Base-by-base conservation (phyloP, 2,113 vertebrate species). In the Pteropus alecto region DNA sequence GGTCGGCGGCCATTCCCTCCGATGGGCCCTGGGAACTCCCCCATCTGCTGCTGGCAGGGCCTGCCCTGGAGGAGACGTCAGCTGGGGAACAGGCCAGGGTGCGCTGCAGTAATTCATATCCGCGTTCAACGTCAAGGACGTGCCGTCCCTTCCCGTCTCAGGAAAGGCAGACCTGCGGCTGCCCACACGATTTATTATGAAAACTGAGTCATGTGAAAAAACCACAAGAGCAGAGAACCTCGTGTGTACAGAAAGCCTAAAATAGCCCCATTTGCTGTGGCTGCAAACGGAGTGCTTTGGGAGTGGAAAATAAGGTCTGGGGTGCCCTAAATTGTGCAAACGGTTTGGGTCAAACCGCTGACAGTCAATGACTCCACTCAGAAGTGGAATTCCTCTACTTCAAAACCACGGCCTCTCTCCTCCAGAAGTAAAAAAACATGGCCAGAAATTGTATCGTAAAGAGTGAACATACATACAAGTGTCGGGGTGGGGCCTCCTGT, bases 181-280 rank as follows among this genome's bases (percentile, higher is more conserved):
- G 46, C 91, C 73, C 7, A 30, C 21, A 1, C 13, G 0, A 85
- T 26, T 71, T 54, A 56, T 60, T 54, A 35, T 1, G 15, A 93
- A 96, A 81, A 95, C 35, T 38, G 65, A 93, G 76, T 83, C 88
- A 79, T 4, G 1, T 21, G 8, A n/a, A 83, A 86, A 93, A 86
- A 86, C 8, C 63, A 38, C 41, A 83, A 58, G 48, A 24, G 38
- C 65, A 38, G 77, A 48, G 81, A 33, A 19, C 18, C 2, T 22
- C 1, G 1, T 7, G 41, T 14, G 1, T 21, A 24, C 10, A 54
- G 92, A 77, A 48, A 68, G 15, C 81, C 81, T 46, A 48, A 77
- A 95, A 94, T 28, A 90, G 90, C 51, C 15, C 51, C 0, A 24
- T 35, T 5, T 1, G 86, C 41, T 0, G 3, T 0, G 48, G 41